Percentiles rank a stretch among this genome's conserved stretches.
phyloP scores from a whole-genome alignment of 1,140 invertebrate genomes.

The Hormaphis cornu region DNA sequence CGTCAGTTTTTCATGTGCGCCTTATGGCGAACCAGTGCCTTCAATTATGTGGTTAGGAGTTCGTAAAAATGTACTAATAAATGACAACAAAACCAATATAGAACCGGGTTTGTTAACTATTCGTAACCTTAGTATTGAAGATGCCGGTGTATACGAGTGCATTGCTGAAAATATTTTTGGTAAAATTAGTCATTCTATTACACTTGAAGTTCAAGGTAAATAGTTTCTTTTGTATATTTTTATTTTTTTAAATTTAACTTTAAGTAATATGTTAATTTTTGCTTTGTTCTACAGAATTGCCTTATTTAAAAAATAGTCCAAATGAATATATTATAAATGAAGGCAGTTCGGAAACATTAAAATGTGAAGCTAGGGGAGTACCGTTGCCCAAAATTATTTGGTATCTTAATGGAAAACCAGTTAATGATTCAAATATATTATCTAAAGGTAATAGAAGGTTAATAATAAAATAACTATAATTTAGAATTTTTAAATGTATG shows the following conservation, averaged over 20 bases:
- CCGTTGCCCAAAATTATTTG: conserved; percentile 66
- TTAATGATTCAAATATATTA: conserved; percentile 49
- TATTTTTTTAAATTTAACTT: neutral
- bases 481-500: neutral
- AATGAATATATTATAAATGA: conserved; percentile 51
- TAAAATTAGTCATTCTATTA: conserved; percentile 44
- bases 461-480: neutral
- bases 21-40: conserved; percentile 51
- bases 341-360: conserved; percentile 53
- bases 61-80: conserved; percentile 40
- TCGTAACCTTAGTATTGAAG: conserved; percentile 49
- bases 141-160: conserved; percentile 64
- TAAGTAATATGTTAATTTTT: neutral
- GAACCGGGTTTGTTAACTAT: conserved; percentile 54
- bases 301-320: conserved; percentile 50
- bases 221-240: neutral
- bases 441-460: conserved; percentile 41
- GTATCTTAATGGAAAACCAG: conserved; percentile 70
- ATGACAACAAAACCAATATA: conserved; percentile 42
- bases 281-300: conserved; percentile 45
- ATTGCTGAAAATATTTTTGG: conserved; percentile 45
- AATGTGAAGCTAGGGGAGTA: conserved; percentile 56
- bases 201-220: conserved; percentile 44
- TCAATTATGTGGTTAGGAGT: conserved; percentile 50
- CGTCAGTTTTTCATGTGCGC: conserved; percentile 55